Conservation (phyloP, 2,113 vertebrate genomes). For the Lota lota region DNA sequence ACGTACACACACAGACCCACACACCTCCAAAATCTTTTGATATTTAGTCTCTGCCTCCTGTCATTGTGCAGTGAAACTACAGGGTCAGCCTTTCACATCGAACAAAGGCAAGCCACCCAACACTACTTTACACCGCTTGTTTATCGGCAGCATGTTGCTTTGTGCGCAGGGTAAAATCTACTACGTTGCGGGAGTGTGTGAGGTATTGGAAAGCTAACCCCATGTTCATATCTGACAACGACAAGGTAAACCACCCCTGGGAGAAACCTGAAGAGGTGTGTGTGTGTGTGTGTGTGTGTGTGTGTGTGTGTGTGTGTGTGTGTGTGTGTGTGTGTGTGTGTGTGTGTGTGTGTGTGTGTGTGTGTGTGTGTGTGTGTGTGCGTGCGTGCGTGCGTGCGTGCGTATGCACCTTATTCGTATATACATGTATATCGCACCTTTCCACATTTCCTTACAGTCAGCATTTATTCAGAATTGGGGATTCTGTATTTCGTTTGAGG, state of each 20-base stretch:
- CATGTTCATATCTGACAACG: neutral
- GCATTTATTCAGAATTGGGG: no score
- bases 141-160: constrained; percentile 45
- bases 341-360: no score
- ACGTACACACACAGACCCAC: constrained; percentile 14
- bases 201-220: constrained; percentile 18
- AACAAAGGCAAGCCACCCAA: constrained; percentile 63
- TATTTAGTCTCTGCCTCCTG: constrained; percentile 31
- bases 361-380: no score
- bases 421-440: no score
- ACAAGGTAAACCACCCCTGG: no score
- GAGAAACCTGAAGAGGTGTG: no score
- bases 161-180: constrained; percentile 25
- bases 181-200: constrained; percentile 18
- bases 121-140: constrained; percentile 44
- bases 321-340: no score
- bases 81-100: constrained; percentile 53
- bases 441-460: neutral
- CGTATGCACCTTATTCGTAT: neutral
- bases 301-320: no score
- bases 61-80: constrained; percentile 49
- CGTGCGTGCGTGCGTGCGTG: no score
- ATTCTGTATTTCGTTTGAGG: constrained; percentile 3
- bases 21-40: constrained; percentile 22
- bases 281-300: no score